Base-by-base conservation (phyloP, 2,113 vertebrate species). In the Sciurus niger region DNA sequence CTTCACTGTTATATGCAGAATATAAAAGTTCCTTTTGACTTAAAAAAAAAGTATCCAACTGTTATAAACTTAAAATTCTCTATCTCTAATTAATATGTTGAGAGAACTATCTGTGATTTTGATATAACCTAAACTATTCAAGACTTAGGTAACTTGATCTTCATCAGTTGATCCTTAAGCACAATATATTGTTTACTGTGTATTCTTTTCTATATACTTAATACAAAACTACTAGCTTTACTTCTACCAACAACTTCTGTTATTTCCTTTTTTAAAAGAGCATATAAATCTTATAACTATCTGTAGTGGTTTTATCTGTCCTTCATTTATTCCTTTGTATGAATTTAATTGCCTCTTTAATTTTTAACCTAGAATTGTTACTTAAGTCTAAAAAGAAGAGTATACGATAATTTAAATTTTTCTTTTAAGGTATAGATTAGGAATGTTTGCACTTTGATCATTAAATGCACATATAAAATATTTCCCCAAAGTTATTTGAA, bases 331-430 rank as follows among this genome's bases (percentile, higher is more conserved):
- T 67, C 5, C 30, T 48, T n/a, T 73, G 58, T 55, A 34, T 92
- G 24, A 82, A 92, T 55, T 77, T 85, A 94, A 90, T 32, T 14
- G 13, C 25, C 46, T 89, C 37, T 94, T 94, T 79, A 78, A 79
- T 93, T 90, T 96, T 48, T 76, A 79, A 43, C 28, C 34, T 55
- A 63, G 70, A 37, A 55, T 53, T 72, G 24, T 67, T 83, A 53
- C 6, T 32, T 60, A 92, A 96, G 22, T 88, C 20, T 73, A 94
- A 93, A 68, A 22, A 60, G 48, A 92, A 67, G 32, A 30, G 4
- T 92, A 77, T 80, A 0, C 55, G 95, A 30, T 72, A 76, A 80
- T 65, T 91, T 48, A 60, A 22, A 74, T 78, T 82, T 18, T 53
- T 88, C 22, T 89, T 84, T 86, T 73, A 89, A 85, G 53, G 51